Percentiles rank a stretch among this genome's conserved stretches.
Evolutionary conservation across 2,888 invertebrate genomes (phyloP).

Genomic region (Aleiodes alternator): DNA sequence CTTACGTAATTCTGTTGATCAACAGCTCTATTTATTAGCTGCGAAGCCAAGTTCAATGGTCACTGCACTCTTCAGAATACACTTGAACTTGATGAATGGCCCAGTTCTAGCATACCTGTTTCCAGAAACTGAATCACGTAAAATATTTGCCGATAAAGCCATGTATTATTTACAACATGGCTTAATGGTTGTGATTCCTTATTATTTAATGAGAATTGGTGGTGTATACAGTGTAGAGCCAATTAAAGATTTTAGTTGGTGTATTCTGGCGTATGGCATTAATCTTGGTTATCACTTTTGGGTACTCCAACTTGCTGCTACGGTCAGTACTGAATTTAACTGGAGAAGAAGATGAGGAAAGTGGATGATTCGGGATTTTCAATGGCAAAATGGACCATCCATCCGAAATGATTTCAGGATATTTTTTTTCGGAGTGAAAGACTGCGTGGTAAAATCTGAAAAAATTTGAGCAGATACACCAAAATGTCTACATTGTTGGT

Average conservation of each 20-base stretch:
- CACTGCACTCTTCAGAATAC: slow-evolving; percentile 91
- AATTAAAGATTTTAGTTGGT: slow-evolving; percentile 86
- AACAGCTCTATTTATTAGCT: slow-evolving; percentile 91
- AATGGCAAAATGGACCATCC: too few species aligned
- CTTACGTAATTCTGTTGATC: slow-evolving; percentile 7
- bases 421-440: too few species aligned
- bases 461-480: too few species aligned
- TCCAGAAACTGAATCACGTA: slow-evolving; percentile 95
- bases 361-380: slow-evolving; percentile 62
- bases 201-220: slow-evolving; percentile 91
- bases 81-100: slow-evolving; percentile 95
- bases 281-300: slow-evolving; percentile 91
- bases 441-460: too few species aligned
- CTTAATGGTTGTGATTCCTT: slow-evolving; percentile 95
- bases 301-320: slow-evolving; percentile 82
- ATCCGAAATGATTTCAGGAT: too few species aligned
- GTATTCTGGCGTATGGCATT: slow-evolving; percentile 85
- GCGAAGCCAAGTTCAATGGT: slow-evolving; percentile 89
- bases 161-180: slow-evolving; percentile 97
- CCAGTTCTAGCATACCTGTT: slow-evolving; percentile 94
- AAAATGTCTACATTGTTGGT: too few species aligned
- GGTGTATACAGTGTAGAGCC: slow-evolving; percentile 91
- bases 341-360: too few species aligned
- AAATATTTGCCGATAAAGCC: slow-evolving; percentile 94
- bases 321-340: slow-evolving; percentile 76